phyloP scores from a whole-genome alignment of 37 sponge, comb jelly and placozoan genomes.

The Bolinopsis microptera region DNA sequence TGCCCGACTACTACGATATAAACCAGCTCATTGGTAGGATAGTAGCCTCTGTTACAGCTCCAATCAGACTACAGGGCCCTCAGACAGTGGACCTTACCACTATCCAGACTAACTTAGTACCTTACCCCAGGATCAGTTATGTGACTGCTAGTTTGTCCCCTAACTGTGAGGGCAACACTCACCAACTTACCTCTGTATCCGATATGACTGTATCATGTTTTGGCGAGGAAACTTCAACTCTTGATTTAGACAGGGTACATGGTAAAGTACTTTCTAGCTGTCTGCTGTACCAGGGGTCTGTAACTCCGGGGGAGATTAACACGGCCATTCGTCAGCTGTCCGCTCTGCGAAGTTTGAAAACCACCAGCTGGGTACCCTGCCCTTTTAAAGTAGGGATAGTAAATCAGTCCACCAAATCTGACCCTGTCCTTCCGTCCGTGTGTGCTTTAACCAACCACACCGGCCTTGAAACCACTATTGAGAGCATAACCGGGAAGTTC shows the following conservation, averaged over 20 bases:
- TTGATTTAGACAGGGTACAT: neutral
- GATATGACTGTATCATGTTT: neutral
- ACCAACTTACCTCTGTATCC: neutral
- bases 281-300: neutral
- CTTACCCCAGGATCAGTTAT: neutral
- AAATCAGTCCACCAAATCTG: neutral
- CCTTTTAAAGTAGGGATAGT: neutral
- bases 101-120: constrained; percentile 14
- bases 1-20: neutral
- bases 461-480: neutral
- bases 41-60: neutral
- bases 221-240: neutral
- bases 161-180: neutral
- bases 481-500: neutral
- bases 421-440: neutral
- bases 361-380: neutral
- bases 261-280: neutral
- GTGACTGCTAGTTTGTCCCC: neutral
- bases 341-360: neutral
- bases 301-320: constrained; percentile 19
- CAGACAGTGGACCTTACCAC: neutral
- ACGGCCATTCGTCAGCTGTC: neutral
- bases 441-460: constrained; percentile 24
- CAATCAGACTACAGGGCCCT: neutral
- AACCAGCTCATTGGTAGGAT: neutral